phyloP scores from a whole-genome alignment of 1,140 invertebrate species.

The Chymomyza costata region DNA sequence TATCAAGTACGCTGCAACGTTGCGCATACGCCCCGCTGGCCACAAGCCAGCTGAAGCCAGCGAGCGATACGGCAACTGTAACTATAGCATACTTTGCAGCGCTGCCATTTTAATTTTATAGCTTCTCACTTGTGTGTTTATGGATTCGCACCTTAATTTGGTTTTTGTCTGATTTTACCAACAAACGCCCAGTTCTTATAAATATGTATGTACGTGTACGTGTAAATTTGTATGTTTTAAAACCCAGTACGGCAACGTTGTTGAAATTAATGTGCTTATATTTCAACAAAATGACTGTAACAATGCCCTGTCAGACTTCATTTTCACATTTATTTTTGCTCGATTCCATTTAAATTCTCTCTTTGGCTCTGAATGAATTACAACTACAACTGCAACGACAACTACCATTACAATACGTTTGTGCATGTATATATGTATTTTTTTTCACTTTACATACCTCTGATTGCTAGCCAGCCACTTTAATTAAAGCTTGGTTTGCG shows the following conservation, averaged over 20 bases:
- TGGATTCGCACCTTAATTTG: constrained; percentile 73
- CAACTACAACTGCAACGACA: too few relatives aligned
- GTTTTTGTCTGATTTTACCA: constrained; percentile 61
- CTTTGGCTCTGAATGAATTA: constrained; percentile 36
- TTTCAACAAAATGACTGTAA: constrained; percentile 61
- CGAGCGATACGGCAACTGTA: constrained; percentile 11
- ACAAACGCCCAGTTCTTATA: background rate
- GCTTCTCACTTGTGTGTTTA: constrained; percentile 72
- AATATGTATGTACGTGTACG: too few relatives aligned
- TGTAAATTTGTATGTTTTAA: background rate
- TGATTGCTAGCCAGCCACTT: constrained; percentile 18
- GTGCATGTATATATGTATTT: too few relatives aligned
- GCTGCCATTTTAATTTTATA: constrained; percentile 57
- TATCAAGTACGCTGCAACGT: constrained; percentile 44
- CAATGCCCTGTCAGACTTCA: constrained; percentile 34
- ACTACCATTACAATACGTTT: too few relatives aligned
- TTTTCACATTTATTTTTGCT: constrained; percentile 37
- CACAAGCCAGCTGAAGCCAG: constrained; percentile 12
- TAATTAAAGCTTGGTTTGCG: constrained; percentile 22
- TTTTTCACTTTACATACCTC: too few relatives aligned
- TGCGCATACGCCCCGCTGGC: constrained; percentile 60
- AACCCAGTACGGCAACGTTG: background rate
- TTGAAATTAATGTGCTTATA: constrained; percentile 74
- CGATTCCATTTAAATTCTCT: constrained; percentile 50
- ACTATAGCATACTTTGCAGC: constrained; percentile 29